These are phyloP conservation scores for Phylloscopus trochiloides DNA, from an alignment of 2,113 vertebrate genomes.

Conservation along the genomic window DNA sequence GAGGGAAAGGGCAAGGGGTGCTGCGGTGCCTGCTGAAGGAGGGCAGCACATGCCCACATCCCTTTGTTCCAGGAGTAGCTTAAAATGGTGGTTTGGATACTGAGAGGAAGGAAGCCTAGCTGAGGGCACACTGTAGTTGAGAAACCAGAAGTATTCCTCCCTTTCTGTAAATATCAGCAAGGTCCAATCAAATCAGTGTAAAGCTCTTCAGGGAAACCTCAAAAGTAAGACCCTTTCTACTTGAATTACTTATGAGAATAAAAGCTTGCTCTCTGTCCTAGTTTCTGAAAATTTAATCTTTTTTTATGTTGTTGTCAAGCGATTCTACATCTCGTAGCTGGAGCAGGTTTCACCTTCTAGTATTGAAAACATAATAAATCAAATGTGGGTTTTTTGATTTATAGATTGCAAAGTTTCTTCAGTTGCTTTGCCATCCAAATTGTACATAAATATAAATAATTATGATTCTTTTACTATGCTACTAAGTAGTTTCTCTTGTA, in stretches of 20 bases:
- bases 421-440: not conserved
- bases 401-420: not conserved
- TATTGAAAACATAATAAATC: not conserved
- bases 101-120: not conserved
- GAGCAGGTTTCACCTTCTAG: not conserved
- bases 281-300: not conserved
- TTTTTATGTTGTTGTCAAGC: not conserved
- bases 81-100: not conserved
- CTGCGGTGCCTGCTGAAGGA: not conserved
- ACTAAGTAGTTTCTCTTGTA: not conserved
- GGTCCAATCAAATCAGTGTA: not conserved
- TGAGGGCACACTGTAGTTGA: not conserved
- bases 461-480: not conserved
- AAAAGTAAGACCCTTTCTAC: not conserved
- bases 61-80: not conserved
- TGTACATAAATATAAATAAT: not conserved
- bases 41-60: not conserved
- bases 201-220: slow-evolving; percentile 22
- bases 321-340: rapidly evolving
- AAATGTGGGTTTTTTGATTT: not conserved
- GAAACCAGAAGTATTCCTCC: not conserved
- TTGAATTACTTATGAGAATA: slow-evolving; percentile 23
- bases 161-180: not conserved
- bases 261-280: not conserved
- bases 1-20: too few relatives aligned